These are phyloP conservation scores for Spheniscus humboldti DNA, from an alignment of 2,797 vertebrate species.

Conservation along the genomic window DNA sequence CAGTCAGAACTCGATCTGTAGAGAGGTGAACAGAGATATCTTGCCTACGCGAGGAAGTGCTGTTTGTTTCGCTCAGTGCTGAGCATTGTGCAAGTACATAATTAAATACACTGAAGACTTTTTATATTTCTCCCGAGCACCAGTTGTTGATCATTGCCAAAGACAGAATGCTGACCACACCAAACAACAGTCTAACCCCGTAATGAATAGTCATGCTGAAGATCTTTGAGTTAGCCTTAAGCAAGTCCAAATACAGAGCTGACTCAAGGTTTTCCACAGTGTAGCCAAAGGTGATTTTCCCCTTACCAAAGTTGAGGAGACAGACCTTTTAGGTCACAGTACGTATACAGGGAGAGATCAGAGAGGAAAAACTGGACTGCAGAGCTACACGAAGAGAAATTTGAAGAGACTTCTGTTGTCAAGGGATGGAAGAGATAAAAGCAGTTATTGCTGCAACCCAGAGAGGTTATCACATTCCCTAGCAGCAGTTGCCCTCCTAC, in stretches of 20 bases:
- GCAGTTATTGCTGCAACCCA: not conserved
- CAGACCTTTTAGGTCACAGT: not conserved
- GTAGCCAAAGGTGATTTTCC: not conserved
- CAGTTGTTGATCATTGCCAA: not conserved
- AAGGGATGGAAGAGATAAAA: not conserved
- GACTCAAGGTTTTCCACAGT: not conserved
- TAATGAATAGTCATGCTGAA: not conserved
- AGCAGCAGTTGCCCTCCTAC: not conserved
- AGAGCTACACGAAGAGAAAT: not conserved
- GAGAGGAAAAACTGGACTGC: not conserved
- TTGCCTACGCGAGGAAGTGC: not conserved
- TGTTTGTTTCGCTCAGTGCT: not conserved
- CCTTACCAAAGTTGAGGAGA: not conserved
- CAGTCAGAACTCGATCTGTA: not conserved
- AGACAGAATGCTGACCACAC: not conserved
- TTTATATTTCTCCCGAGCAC: not conserved
- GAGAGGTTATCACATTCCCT: not conserved
- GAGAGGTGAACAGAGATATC: not conserved
- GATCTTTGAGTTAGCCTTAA: not conserved
- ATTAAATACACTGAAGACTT: not conserved
- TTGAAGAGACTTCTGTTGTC: not conserved
- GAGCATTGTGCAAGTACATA: not conserved
- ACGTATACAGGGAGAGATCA: not conserved
- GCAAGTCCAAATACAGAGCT: not conserved
- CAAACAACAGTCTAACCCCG: not conserved